Percentiles rank a stretch among this genome's conserved stretches.
phyloP scores from a whole-genome alignment of 2,797 vertebrate species.

The Microctenopoma stevenorrisi region DNA sequence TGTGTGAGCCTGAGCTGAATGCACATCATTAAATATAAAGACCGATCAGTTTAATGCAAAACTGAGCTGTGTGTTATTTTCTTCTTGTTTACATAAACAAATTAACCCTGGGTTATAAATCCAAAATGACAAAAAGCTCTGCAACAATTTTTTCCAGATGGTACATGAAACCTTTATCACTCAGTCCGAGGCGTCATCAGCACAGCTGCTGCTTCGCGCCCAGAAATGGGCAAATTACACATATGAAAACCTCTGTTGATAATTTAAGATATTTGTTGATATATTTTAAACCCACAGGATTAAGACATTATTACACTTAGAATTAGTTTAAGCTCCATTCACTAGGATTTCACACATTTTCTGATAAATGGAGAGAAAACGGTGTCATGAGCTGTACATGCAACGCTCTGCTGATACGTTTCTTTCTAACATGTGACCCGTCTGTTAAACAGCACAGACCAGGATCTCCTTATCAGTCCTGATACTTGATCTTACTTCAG shows the following conservation, averaged over 20 bases:
- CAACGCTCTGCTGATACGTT: no score
- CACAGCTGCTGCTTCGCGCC: neutral
- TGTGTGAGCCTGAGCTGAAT: slow-evolving; percentile 13
- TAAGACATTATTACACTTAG: neutral
- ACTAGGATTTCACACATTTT: no score
- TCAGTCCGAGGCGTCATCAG: neutral
- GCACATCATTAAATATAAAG: slow-evolving; percentile 26
- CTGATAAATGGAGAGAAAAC: neutral
- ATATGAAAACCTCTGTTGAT: neutral
- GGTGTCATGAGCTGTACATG: no score
- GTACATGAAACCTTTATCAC: slow-evolving; percentile 4
- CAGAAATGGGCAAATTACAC: neutral
- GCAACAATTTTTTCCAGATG: slow-evolving; percentile 4
- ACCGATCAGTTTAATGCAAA: slow-evolving; percentile 14
- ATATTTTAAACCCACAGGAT: neutral
- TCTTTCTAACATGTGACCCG: no score
- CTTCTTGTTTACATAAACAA: slow-evolving; percentile 23
- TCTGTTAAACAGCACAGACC: no score
- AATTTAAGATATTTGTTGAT: neutral
- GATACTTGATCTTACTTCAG: no score
- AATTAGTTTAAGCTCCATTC: neutral
- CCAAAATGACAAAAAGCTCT: neutral
- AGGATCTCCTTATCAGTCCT: no score
- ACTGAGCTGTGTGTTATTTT: neutral
- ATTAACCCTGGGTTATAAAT: slow-evolving; percentile 19